Evolutionary conservation across 2,113 vertebrate genomes (phyloP).

Genomic region (Erpornis zantholeuca): DNA sequence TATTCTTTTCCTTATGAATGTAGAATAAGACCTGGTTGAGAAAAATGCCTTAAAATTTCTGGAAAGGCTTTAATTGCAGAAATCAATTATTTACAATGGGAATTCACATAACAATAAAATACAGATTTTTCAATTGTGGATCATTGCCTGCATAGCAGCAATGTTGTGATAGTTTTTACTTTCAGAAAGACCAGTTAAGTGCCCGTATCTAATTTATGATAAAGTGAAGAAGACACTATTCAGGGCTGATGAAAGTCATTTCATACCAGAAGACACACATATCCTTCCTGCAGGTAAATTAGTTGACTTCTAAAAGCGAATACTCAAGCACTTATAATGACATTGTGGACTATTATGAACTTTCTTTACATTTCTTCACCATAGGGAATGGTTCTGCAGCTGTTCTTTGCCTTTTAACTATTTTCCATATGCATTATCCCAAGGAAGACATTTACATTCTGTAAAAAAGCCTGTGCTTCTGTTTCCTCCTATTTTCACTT

Average conservation of each 20-base stretch:
- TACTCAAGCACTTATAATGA: neutral
- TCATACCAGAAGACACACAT: neutral
- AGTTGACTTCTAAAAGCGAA: neutral
- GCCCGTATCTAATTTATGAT: neutral
- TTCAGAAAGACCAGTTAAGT: neutral
- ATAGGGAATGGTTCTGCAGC: neutral
- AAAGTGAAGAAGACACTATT: neutral
- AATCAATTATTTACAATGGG: neutral
- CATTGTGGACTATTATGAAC: neutral
- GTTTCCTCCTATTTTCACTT: neutral
- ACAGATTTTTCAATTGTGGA: neutral
- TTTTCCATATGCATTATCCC: neutral
- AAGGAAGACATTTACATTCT: neutral
- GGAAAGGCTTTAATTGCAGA: neutral
- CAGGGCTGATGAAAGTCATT: slow-evolving; percentile 39
- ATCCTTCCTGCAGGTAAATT: neutral
- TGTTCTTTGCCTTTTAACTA: neutral
- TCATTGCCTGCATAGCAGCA: neutral
- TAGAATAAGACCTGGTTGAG: neutral
- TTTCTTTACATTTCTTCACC: neutral
- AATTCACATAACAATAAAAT: neutral
- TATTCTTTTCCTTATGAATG: neutral
- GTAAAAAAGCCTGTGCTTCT: neutral
- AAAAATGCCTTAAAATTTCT: neutral
- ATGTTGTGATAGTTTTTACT: neutral